Conservation (phyloP, 23 tunicate species). For the Ciona savignyi region DNA sequence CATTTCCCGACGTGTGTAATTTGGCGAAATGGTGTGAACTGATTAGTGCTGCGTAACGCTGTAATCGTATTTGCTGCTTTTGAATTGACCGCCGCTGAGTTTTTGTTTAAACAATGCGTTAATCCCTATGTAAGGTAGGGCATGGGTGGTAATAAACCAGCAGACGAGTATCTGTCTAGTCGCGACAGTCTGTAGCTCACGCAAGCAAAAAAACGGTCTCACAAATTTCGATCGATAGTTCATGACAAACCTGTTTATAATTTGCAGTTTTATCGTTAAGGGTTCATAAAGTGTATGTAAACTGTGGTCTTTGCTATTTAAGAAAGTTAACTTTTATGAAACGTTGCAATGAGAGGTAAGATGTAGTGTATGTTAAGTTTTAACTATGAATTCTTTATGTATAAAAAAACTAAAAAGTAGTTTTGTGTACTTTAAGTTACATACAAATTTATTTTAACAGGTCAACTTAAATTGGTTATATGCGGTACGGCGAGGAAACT, state of each 20-base stretch:
- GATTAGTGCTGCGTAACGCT: not conserved
- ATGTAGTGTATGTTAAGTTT: too few relatives aligned
- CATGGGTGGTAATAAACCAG: not conserved
- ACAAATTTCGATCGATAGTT: too few relatives aligned
- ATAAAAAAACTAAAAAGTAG: not conserved
- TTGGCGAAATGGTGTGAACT: not conserved
- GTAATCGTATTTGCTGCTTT: not conserved
- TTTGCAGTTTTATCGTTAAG: too few relatives aligned
- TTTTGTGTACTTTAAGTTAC: not conserved
- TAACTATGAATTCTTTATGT: not conserved
- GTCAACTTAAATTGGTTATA: conserved; percentile 43
- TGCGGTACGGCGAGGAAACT: conserved; percentile 24
- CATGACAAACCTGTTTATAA: too few relatives aligned
- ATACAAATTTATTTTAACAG: too few relatives aligned
- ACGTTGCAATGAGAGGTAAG: too few relatives aligned
- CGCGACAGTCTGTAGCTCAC: conserved; percentile 1
- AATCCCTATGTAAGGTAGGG: not conserved
- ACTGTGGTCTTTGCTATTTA: too few relatives aligned
- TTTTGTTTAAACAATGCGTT: not conserved
- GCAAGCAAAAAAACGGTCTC: not conserved
- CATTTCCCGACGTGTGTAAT: not conserved
- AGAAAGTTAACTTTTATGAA: too few relatives aligned
- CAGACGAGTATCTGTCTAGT: not conserved
- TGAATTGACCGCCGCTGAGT: conserved; percentile 1
- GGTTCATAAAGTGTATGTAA: too few relatives aligned